A percentile compares a stretch with the other conserved stretches of the same genome.
Conservation (phyloP, 2,113 vertebrate species). For the Vireo altiloquus region DNA sequence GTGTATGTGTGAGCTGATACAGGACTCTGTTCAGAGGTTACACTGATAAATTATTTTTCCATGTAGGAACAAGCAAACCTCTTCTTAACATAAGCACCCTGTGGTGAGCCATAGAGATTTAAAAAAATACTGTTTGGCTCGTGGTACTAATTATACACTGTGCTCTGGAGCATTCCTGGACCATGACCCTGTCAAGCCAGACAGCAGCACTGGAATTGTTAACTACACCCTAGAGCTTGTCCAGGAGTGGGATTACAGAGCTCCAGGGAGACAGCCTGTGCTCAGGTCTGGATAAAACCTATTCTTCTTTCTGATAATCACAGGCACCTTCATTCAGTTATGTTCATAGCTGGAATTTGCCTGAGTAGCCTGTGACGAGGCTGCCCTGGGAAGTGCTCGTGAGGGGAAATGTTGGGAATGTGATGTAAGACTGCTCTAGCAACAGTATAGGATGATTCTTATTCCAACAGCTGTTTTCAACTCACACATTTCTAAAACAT, state of each 20-base stretch:
- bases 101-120: background rate
- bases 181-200: background rate
- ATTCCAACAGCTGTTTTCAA: background rate
- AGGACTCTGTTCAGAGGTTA: background rate
- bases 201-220: background rate
- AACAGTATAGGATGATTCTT: background rate
- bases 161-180: background rate
- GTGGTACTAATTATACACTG: background rate
- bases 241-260: background rate
- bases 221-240: background rate
- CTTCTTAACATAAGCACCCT: background rate
- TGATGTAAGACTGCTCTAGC: background rate
- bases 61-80: background rate
- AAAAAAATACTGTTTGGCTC: background rate
- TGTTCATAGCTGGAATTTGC: background rate
- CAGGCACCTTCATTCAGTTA: background rate
- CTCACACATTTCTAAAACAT: background rate
- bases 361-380: rapidly evolving
- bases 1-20: background rate
- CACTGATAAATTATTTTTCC: background rate
- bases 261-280: background rate
- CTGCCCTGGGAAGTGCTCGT: background rate
- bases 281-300: background rate
- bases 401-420: background rate
- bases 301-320: background rate